Percentiles rank a stretch among this genome's conserved stretches.
These are phyloP conservation scores for Spinibarbus caldwelli DNA, from an alignment of 2,797 vertebrate species.

Conservation along the genomic window DNA sequence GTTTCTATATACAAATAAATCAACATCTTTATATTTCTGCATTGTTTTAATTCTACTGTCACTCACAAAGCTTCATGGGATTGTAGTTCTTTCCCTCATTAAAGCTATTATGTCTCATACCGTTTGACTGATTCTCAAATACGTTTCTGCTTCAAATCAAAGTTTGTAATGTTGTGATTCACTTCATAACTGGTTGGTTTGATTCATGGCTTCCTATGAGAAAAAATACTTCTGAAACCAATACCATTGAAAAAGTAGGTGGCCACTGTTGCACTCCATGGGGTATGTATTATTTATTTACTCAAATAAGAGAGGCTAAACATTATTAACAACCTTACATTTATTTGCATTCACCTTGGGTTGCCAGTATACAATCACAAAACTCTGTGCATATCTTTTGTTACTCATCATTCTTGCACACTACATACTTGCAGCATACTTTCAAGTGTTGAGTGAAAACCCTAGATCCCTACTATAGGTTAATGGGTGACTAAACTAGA, in stretches of 20 bases:
- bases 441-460: background rate
- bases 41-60: background rate
- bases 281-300: background rate
- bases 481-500: conserved; percentile 33
- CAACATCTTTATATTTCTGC: background rate
- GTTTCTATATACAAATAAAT: background rate
- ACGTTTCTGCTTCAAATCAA: background rate
- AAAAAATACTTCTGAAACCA: background rate
- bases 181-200: background rate
- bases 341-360: background rate
- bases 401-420: background rate
- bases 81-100: background rate
- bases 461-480: conserved; percentile 16
- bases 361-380: background rate
- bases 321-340: background rate
- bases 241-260: background rate
- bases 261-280: background rate
- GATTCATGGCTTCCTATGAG: background rate
- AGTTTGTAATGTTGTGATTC: background rate
- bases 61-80: background rate
- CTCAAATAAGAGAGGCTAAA: background rate
- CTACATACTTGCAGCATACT: conserved; percentile 2
- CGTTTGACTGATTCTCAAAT: background rate
- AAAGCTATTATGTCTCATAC: background rate
- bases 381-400: background rate